Conservation (phyloP, 2,888 invertebrate species). For the Apodemia zela region DNA sequence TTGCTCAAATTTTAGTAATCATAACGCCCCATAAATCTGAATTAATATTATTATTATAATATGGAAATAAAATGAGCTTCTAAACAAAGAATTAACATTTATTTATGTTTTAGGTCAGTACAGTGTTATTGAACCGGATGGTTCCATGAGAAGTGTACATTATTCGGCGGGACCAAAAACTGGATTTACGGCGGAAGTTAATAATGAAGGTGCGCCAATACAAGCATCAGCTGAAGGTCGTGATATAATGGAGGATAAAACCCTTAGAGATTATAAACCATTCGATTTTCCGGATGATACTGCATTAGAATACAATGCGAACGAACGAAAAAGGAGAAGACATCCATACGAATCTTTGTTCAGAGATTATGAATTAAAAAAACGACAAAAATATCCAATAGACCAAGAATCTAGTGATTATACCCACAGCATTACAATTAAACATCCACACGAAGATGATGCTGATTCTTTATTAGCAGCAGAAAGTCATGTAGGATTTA, state of each 20-base stretch:
- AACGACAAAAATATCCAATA: conserved; percentile 51
- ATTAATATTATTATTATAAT: no score
- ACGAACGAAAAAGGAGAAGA: conserved; percentile 48
- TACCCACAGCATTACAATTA: conserved; percentile 62
- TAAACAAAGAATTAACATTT: not conserved
- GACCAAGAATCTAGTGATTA: conserved; percentile 65
- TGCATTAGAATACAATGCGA: conserved; percentile 46
- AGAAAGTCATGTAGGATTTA: conserved; percentile 59
- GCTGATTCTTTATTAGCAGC: conserved; percentile 43
- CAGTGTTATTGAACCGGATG: conserved; percentile 84
- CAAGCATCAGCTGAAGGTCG: conserved; percentile 30
- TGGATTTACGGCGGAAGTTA: conserved; percentile 81
- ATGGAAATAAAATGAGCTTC: not conserved
- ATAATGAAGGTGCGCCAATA: conserved; percentile 59
- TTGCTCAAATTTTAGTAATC: no score
- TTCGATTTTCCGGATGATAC: conserved; percentile 59
- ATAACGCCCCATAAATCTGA: no score
- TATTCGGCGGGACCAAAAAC: conserved; percentile 80
- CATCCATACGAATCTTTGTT: conserved; percentile 48
- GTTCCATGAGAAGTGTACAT: conserved; percentile 80
- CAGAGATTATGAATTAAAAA: conserved; percentile 49
- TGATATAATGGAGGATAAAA: conserved; percentile 50
- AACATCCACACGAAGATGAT: conserved; percentile 56
- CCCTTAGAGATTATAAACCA: conserved; percentile 57
- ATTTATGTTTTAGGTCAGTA: conserved; percentile 74